Percentiles rank a stretch among this genome's conserved stretches.
These are phyloP conservation scores for Pteria penguin DNA, from an alignment of 2,888 invertebrate species.

Conservation along the genomic window DNA sequence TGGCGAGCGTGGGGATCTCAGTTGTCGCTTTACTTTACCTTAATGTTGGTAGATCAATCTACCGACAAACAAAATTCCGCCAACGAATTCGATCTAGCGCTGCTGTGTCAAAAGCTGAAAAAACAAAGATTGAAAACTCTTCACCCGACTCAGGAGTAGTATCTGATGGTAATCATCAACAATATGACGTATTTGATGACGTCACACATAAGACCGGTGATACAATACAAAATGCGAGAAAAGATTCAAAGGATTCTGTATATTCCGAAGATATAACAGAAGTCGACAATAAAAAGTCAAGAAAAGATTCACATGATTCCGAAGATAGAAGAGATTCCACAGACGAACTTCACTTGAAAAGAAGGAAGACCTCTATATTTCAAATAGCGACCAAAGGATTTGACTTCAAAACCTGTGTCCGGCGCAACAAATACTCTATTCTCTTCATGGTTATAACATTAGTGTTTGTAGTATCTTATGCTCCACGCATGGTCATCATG, in stretches of 20 bases:
- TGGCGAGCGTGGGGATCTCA: slow-evolving; percentile 5
- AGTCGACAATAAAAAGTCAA: neutral
- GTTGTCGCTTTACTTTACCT: slow-evolving; percentile 15
- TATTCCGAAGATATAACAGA: slow-evolving; percentile 11
- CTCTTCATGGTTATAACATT: slow-evolving; percentile 26
- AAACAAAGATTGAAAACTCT: neutral
- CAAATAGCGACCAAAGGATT: neutral
- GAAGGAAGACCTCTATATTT: neutral
- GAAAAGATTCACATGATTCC: neutral
- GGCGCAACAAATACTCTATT: slow-evolving; percentile 5
- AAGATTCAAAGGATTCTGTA: slow-evolving; percentile 13
- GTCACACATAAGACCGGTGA: neutral
- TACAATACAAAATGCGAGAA: neutral
- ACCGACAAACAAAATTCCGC: slow-evolving; percentile 23
- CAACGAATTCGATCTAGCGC: neutral
- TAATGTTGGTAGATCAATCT: slow-evolving; percentile 16
- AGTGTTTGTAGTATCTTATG: slow-evolving; percentile 14
- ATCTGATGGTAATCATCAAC: slow-evolving; percentile 8
- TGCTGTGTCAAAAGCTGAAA: neutral
- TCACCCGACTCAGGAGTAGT: slow-evolving; percentile 22
- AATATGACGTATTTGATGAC: neutral
- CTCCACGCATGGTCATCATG: slow-evolving; percentile 26
- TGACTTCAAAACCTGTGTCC: neutral
- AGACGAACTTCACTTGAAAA: too few relatives aligned
- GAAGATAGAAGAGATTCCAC: neutral